Evolutionary conservation across 2,113 vertebrate genomes (phyloP).

Genomic region (Lontra canadensis): DNA sequence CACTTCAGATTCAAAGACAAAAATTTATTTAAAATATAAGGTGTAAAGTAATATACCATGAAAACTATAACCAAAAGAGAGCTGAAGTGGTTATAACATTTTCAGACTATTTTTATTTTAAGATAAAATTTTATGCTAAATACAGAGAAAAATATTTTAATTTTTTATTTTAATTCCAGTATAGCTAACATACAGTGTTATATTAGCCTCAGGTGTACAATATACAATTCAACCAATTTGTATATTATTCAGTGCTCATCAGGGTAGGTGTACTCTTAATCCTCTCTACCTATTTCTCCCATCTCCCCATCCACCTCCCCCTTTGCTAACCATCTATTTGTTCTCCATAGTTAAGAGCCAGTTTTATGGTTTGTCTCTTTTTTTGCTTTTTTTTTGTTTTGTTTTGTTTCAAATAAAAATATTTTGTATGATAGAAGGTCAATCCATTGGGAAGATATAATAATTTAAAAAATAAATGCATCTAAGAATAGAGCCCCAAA

Average conservation of each 20-base stretch:
- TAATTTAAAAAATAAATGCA: neutral
- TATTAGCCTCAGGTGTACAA: neutral
- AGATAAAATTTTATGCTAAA: neutral
- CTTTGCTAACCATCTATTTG: neutral
- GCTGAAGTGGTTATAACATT: neutral
- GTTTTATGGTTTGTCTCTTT: neutral
- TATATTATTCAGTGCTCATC: neutral
- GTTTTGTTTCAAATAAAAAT: neutral
- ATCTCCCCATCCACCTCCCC: neutral
- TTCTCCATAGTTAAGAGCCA: neutral
- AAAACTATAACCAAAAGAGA: neutral
- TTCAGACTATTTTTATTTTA: neutral
- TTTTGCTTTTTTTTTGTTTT: neutral
- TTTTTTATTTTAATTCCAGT: neutral
- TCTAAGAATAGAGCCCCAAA: neutral
- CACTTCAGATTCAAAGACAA: neutral
- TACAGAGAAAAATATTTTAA: neutral
- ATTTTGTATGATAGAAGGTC: neutral
- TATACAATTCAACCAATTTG: neutral
- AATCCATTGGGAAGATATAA: neutral
- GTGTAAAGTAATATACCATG: neutral
- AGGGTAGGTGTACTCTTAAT: neutral
- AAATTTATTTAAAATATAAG: neutral
- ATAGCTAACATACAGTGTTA: neutral
- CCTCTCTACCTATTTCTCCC: neutral